phyloP scores from a whole-genome alignment of 2,113 vertebrate genomes.

The Bos indicus region DNA sequence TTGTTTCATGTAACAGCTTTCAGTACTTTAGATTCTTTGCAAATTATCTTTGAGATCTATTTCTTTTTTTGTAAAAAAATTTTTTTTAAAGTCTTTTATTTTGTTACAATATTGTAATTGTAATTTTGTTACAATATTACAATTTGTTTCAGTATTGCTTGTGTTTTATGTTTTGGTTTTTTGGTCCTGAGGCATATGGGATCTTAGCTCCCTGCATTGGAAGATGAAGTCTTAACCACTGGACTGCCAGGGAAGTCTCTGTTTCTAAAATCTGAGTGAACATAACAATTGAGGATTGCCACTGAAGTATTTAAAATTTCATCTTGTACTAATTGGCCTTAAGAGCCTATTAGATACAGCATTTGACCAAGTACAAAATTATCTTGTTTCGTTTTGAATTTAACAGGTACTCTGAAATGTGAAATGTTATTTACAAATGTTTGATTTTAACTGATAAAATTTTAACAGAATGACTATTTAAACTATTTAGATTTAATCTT shows the following conservation, averaged over 20 bases:
- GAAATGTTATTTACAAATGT: not conserved
- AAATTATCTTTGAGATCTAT: not conserved
- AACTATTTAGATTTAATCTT: not conserved
- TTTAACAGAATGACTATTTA: not conserved
- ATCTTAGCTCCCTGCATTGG: not conserved
- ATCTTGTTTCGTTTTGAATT: conserved; percentile 74
- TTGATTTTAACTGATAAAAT: not conserved
- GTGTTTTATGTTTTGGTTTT: not conserved
- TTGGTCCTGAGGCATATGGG: not conserved
- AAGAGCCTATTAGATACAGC: conserved; percentile 76
- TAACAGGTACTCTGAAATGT: conserved; percentile 29
- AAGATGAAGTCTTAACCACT: not conserved
- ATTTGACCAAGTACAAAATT: not conserved
- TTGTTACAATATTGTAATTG: not conserved
- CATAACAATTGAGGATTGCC: conserved; percentile 78
- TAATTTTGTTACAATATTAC: not conserved
- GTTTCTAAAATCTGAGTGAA: conserved; percentile 79
- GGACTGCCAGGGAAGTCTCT: not conserved
- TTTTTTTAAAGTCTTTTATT: not conserved
- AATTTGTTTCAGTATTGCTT: not conserved
- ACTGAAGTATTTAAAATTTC: conserved; percentile 82
- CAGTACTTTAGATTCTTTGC: conserved; percentile 84
- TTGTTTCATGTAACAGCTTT: conserved; percentile 76
- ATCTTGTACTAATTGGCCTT: conserved; percentile 80
- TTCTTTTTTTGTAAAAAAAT: not conserved